Evolutionary conservation across 2,113 vertebrate genomes (phyloP), one percentile per base, ranked within the genome.

Genomic region (Sterna hirundo): DNA sequence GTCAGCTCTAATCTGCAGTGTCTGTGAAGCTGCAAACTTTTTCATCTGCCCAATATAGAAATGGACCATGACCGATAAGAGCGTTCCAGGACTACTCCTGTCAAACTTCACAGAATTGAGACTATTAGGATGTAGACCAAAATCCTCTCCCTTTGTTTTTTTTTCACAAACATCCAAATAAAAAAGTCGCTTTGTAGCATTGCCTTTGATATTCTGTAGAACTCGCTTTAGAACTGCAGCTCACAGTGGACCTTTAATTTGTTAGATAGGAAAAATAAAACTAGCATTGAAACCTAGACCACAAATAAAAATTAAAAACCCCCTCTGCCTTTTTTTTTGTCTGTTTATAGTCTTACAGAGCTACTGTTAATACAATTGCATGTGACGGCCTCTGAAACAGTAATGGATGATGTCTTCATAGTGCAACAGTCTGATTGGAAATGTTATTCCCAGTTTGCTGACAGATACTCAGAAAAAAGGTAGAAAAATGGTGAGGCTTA

Each of bases 231-330:
- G 66, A 92, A 65, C 93, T 92, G 60, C 42, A 62, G 46, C 57
- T 95, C 69, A 52, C 65, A 46, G 66, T 52, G 52, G 66, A n/a
- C 57, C 57, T 91, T 87, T 89, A 91, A 96, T 79, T 94, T 72
- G 34, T 36, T 23, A 54, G 81, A 89, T 21, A 69, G 68, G 49
- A 66, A 85, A 94, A 93, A 82, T 44, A 71, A 79, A 91, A 25
- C 13, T 17, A 23, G 4, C 3, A 4, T 55, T 76, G 88, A 84
- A 91, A 88, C 14, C 25, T 46, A 47, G 51, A 76, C 40, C 17
- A 40, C 44, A 75, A 84, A 65, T 51, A 49, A 71, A 81, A 34
- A 27, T 26, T 60, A 32, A 72, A 27, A 1, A 20, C 69, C 21
- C 1, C 9, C 27, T 86, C 51, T 83, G 52, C 15, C 23, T 88